Evolutionary conservation across 92 coral and sea anemone genomes (phyloP).

Genomic region (Siderastrea radians): DNA sequence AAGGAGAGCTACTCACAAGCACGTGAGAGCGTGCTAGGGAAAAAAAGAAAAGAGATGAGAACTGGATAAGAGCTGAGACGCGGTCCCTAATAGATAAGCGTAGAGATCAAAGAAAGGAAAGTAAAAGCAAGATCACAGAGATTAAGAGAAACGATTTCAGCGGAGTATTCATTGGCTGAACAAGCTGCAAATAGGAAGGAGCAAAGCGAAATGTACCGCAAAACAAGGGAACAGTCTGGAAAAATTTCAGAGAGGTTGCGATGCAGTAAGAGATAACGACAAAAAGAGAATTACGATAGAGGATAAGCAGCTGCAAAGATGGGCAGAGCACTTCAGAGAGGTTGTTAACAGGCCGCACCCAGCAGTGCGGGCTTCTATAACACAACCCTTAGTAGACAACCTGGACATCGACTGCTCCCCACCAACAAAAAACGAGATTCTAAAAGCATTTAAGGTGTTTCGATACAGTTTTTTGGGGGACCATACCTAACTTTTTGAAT

Average conservation of each 20-base stretch:
- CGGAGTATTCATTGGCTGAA: too few species aligned
- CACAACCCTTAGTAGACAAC: neutral
- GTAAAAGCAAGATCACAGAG: too few species aligned
- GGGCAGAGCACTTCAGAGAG: neutral
- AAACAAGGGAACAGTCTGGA: neutral
- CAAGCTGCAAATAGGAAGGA: too few species aligned
- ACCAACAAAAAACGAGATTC: neutral
- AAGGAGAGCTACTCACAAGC: too few species aligned
- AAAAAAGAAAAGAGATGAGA: too few species aligned
- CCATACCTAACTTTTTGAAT: too few species aligned
- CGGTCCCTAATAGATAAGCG: too few species aligned
- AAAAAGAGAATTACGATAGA: neutral
- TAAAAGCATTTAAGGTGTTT: neutral
- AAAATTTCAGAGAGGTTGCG: neutral
- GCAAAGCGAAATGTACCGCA: neutral
- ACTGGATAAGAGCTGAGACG: too few species aligned
- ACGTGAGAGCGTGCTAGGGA: too few species aligned
- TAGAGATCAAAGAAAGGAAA: too few species aligned
- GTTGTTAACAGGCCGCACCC: neutral
- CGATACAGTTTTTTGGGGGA: too few species aligned
- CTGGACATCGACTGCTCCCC: neutral
- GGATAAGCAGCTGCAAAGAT: slow-evolving; percentile 3
- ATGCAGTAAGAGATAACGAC: neutral
- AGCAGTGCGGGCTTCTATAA: neutral
- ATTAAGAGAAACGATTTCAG: too few species aligned